phyloP scores from a whole-genome alignment of 2,888 invertebrate genomes.

The Tipula lateralis region DNA sequence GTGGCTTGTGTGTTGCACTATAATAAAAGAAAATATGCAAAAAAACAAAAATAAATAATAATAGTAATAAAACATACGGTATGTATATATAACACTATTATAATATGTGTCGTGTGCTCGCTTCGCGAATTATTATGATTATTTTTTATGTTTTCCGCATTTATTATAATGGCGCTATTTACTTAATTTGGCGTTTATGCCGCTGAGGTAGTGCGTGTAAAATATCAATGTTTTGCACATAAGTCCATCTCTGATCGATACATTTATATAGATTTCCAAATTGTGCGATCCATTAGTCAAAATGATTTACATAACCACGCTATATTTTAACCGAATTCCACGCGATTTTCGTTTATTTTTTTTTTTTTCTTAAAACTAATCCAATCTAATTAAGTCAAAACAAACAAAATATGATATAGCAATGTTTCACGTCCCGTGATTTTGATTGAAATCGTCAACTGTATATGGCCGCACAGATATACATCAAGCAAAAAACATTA shows the following conservation, averaged over 20 bases:
- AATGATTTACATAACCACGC: neutral
- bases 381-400: constrained; percentile 19
- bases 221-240: neutral
- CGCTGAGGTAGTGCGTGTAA: neutral
- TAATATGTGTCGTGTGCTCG: neutral
- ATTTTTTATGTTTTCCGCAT: neutral
- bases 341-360: neutral
- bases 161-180: constrained; percentile 6
- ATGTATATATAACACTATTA: neutral
- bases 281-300: neutral
- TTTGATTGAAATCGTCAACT: constrained; percentile 24
- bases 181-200: neutral
- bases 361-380: neutral
- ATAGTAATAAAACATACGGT: no score
- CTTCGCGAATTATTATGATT: neutral
- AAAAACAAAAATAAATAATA: neutral
- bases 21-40: constrained; percentile 21
- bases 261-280: neutral
- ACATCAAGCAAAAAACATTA: neutral
- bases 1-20: neutral
- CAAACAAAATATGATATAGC: neutral
- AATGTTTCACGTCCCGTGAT: neutral
- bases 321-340: neutral
- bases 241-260: neutral
- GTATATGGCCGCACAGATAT: neutral